These are phyloP conservation scores for Sminthopsis crassicaudata DNA, from an alignment of 2,113 vertebrate species.

Conservation along the genomic window DNA sequence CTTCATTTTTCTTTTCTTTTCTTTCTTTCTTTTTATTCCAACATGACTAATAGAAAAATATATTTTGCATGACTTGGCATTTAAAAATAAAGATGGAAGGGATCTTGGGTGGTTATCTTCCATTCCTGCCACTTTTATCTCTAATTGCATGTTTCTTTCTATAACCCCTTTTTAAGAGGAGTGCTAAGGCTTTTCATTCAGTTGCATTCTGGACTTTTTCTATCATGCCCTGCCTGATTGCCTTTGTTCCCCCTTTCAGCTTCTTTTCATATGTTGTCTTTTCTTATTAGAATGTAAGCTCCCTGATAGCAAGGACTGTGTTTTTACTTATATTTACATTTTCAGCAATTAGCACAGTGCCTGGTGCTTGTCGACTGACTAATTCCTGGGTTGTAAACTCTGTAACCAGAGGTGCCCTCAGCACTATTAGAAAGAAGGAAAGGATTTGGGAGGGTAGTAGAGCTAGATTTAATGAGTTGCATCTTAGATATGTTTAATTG, in stretches of 20 bases:
- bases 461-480: neutral
- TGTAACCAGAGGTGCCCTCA: neutral
- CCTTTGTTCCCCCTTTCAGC: neutral
- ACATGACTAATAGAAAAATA: neutral
- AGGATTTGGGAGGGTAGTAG: neutral
- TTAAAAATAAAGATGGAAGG: neutral
- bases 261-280: neutral
- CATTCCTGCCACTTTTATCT: neutral
- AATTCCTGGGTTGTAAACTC: neutral
- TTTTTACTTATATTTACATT: neutral
- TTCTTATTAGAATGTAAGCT: neutral
- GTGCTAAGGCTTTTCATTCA: neutral
- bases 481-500: neutral
- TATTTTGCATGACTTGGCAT: neutral
- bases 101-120: neutral
- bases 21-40: neutral
- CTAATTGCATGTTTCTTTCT: neutral
- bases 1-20: neutral
- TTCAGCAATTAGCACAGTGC: neutral
- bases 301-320: neutral
- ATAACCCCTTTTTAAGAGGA: neutral
- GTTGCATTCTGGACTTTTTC: neutral
- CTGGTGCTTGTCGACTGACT: neutral
- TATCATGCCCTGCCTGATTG: neutral
- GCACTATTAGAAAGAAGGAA: neutral